Evolutionary conservation across 2,888 invertebrate species (phyloP).

Genomic region (Himalopsyche japonica): DNA sequence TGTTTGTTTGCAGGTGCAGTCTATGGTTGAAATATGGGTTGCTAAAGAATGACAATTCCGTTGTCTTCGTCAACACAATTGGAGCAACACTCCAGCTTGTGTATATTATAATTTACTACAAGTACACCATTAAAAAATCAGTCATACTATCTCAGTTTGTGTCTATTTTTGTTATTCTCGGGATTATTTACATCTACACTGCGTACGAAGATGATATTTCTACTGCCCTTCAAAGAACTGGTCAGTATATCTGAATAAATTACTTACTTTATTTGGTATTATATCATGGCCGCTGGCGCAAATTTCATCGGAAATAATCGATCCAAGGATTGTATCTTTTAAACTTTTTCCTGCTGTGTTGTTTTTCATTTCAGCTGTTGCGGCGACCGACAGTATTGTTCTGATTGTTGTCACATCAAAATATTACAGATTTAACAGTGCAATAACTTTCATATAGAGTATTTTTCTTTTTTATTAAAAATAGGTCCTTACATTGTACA

Average conservation of each 20-base stretch:
- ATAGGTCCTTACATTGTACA: too few species aligned
- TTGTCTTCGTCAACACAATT: constrained; percentile 75
- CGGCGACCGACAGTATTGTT: too few species aligned
- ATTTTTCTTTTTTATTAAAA: too few species aligned
- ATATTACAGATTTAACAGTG: too few species aligned
- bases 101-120: constrained; percentile 72
- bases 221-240: constrained; percentile 64
- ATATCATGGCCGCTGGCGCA: too few species aligned
- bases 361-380: too few species aligned
- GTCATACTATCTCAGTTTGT: constrained; percentile 66
- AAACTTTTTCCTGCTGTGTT: too few species aligned
- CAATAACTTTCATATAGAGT: too few species aligned
- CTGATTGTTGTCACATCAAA: too few species aligned
- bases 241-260: constrained; percentile 48
- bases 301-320: too few species aligned
- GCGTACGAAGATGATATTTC: constrained; percentile 58
- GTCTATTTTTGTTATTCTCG: constrained; percentile 57
- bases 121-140: constrained; percentile 73
- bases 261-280: too few species aligned
- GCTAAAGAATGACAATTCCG: constrained; percentile 69
- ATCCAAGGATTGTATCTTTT: too few species aligned
- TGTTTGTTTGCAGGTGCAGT: constrained; percentile 62
- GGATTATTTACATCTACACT: constrained; percentile 63
- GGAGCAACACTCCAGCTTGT: constrained; percentile 71
- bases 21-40: constrained; percentile 83